Evolutionary conservation across 2,888 invertebrate genomes (phyloP).

Genomic region (Phymatocera aterrima): DNA sequence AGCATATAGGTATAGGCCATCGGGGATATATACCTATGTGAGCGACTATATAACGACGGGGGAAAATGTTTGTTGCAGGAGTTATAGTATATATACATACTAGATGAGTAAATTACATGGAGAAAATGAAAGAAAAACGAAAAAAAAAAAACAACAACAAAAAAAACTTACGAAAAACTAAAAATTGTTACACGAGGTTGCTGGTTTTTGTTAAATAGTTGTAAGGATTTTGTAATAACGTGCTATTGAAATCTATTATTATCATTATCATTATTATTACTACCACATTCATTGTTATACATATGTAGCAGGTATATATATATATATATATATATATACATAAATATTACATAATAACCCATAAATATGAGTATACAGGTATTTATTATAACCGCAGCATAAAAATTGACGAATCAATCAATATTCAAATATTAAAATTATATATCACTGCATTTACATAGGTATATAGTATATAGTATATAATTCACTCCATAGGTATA

Average conservation of each 20-base stretch:
- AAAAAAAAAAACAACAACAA: slow-evolving; percentile 51
- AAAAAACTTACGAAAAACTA: slow-evolving; percentile 54
- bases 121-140: slow-evolving; percentile 26
- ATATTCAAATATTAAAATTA: too few relatives aligned
- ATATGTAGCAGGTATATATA: background rate
- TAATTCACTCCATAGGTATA: too few relatives aligned
- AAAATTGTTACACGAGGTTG: slow-evolving; percentile 70
- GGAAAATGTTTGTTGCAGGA: slow-evolving; percentile 46
- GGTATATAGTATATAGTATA: too few relatives aligned
- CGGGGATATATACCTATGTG: too few relatives aligned
- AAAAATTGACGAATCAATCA: too few relatives aligned
- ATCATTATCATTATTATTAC: background rate
- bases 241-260: slow-evolving; percentile 48
- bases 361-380: too few relatives aligned
- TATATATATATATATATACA: background rate
- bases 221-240: slow-evolving; percentile 72
- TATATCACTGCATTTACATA: too few relatives aligned
- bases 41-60: too few relatives aligned
- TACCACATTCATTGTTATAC: slow-evolving; percentile 3
- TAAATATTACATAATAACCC: too few relatives aligned
- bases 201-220: slow-evolving; percentile 73
- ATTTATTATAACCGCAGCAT: too few relatives aligned
- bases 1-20: too few relatives aligned
- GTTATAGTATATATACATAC: too few relatives aligned
- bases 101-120: background rate